A percentile compares a stretch with the other conserved stretches of the same genome.
Evolutionary conservation across 1,140 invertebrate genomes (phyloP).

Genomic region (Drosophila murphyi): DNA sequence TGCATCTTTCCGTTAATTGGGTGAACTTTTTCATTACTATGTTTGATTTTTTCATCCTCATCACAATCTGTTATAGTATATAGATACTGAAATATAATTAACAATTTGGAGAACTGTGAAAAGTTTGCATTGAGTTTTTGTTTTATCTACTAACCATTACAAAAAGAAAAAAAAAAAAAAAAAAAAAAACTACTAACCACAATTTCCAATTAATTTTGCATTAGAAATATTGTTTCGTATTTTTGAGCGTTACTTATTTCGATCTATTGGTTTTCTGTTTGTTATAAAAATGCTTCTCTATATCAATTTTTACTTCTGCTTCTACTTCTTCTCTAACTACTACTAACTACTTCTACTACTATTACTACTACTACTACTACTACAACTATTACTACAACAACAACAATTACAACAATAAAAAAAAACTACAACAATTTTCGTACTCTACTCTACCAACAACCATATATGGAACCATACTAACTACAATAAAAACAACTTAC

Average conservation of each 20-base stretch:
- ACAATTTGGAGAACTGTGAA: neutral
- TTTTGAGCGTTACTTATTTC: neutral
- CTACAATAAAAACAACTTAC: slow-evolving; percentile 78
- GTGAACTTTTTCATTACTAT: neutral
- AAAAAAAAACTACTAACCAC: neutral
- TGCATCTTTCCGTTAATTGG: neutral
- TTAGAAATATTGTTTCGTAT: neutral
- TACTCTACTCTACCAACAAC: slow-evolving; percentile 61
- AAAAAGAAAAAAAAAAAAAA: neutral
- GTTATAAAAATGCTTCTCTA: slow-evolving; percentile 63
- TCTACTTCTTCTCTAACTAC: slow-evolving; percentile 27
- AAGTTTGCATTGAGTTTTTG: slow-evolving; percentile 9
- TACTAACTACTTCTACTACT: slow-evolving; percentile 64
- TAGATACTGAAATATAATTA: neutral
- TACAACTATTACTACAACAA: slow-evolving; percentile 63
- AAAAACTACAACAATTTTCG: slow-evolving; percentile 56
- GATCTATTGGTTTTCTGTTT: slow-evolving; percentile 32
- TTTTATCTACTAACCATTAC: neutral
- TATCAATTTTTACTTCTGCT: slow-evolving; percentile 68
- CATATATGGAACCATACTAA: slow-evolving; percentile 79
- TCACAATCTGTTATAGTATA: neutral
- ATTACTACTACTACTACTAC: slow-evolving; percentile 43
- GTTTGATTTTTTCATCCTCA: neutral
- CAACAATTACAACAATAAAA: slow-evolving; percentile 54
- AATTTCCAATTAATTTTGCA: slow-evolving; percentile 3